phyloP scores from a whole-genome alignment of 2,888 invertebrate species.

The Esperia sulphurella region DNA sequence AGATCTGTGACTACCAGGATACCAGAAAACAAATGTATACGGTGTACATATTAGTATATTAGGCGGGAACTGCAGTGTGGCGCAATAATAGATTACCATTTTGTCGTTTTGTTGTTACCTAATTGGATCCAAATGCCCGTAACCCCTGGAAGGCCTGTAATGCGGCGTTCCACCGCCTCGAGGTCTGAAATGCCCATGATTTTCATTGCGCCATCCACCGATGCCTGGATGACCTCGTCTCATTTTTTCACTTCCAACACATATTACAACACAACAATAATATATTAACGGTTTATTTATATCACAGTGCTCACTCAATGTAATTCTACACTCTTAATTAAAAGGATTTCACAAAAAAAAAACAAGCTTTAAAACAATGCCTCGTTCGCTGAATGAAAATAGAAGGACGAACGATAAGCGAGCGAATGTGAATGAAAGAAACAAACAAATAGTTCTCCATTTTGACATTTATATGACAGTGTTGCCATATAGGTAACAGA shows the following conservation, averaged over 20 bases:
- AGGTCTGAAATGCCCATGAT: slow-evolving; percentile 61
- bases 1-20: no score
- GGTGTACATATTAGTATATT: slow-evolving; percentile 8
- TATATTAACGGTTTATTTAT: background rate
- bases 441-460: no score
- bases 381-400: background rate
- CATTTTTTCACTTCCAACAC: slow-evolving; percentile 55
- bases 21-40: no score
- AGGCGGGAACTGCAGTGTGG: slow-evolving; percentile 42
- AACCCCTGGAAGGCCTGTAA: slow-evolving; percentile 48
- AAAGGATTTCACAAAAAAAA: background rate
- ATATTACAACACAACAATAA: slow-evolving; percentile 32
- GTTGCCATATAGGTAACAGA: no score
- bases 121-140: slow-evolving; percentile 33
- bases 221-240: slow-evolving; percentile 69
- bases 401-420: no score
- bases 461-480: no score
- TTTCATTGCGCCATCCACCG: slow-evolving; percentile 68
- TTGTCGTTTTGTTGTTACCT: slow-evolving; percentile 37
- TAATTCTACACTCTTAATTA: background rate
- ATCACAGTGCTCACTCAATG: background rate
- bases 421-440: background rate
- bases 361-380: background rate
- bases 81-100: background rate
- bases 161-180: slow-evolving; percentile 49